These are phyloP conservation scores for Opisthograptis luteolata DNA, from an alignment of 2,888 invertebrate genomes.

Conservation along the genomic window DNA sequence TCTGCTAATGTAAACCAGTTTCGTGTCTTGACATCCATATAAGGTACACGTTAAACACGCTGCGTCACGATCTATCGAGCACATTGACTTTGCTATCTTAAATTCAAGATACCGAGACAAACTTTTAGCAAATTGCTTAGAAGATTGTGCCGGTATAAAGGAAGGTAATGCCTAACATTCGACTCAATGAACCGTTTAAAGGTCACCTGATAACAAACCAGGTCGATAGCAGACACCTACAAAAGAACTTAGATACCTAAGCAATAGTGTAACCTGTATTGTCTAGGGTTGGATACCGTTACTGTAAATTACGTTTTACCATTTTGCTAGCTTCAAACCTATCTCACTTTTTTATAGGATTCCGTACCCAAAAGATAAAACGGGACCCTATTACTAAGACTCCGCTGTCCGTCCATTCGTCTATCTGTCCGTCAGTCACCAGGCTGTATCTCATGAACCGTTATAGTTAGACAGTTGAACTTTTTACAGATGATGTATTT, in stretches of 20 bases:
- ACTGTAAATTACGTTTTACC: slow-evolving; percentile 20
- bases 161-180: slow-evolving; percentile 13
- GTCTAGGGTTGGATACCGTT: slow-evolving; percentile 12
- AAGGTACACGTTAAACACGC: too few relatives aligned
- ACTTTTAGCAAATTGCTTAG: slow-evolving; percentile 15
- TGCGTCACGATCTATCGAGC: too few relatives aligned
- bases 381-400: too few relatives aligned
- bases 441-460: too few relatives aligned
- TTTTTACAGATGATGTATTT: too few relatives aligned
- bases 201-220: slow-evolving; percentile 15
- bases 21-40: too few relatives aligned
- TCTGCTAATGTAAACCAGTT: too few relatives aligned
- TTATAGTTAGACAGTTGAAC: too few relatives aligned
- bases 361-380: too few relatives aligned
- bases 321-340: slow-evolving; percentile 4
- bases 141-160: slow-evolving; percentile 17
- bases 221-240: slow-evolving; percentile 16
- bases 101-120: slow-evolving; percentile 4
- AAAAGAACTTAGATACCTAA: slow-evolving; percentile 8
- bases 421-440: too few relatives aligned
- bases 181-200: slow-evolving; percentile 20
- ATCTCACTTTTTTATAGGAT: too few relatives aligned
- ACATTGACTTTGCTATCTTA: background rate
- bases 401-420: too few relatives aligned
- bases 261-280: slow-evolving; percentile 19